Percentiles rank a stretch among this genome's conserved stretches.
Conservation (phyloP, 2,113 vertebrate species). For the Cromileptes altivelis region DNA sequence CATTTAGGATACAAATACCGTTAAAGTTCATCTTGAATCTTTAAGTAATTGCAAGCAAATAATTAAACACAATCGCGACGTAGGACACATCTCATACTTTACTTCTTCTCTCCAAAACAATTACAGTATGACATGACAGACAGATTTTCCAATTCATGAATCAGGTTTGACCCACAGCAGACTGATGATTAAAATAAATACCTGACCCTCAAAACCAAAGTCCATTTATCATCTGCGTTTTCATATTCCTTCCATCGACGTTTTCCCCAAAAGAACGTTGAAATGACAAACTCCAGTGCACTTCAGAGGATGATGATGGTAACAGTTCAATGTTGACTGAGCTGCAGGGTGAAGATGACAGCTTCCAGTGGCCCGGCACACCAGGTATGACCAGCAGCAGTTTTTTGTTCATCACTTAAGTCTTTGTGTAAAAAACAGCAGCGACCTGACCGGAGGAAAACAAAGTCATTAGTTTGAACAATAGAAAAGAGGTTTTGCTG, state of each 20-base stretch:
- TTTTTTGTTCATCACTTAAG: conserved; percentile 4
- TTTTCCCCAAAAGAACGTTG: conserved; percentile 16
- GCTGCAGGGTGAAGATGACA: conserved; percentile 46
- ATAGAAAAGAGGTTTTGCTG: not conserved
- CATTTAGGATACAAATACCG: not conserved
- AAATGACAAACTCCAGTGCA: conserved; percentile 15
- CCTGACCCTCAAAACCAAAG: conserved; percentile 15
- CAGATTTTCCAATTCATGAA: conserved; percentile 15
- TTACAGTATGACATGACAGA: conserved; percentile 31
- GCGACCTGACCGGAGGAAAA: conserved; percentile 13
- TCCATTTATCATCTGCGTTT: conserved; percentile 11
- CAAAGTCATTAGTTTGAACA: conserved; percentile 7
- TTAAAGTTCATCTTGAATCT: not conserved
- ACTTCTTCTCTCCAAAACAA: conserved; percentile 45
- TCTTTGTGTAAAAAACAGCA: conserved; percentile 30
- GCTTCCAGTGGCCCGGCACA: conserved; percentile 7
- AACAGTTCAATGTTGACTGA: conserved; percentile 30
- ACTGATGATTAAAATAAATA: conserved; percentile 48
- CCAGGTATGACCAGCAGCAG: conserved; percentile 14
- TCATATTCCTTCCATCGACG: conserved; percentile 6
- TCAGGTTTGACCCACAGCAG: conserved; percentile 9
- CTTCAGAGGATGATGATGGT: conserved; percentile 23
- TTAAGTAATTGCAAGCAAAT: conserved; percentile 11
- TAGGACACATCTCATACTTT: conserved; percentile 50
- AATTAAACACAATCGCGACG: conserved; percentile 27